Conservation (phyloP, 2,888 invertebrate species). For the Philonicus albiceps region DNA sequence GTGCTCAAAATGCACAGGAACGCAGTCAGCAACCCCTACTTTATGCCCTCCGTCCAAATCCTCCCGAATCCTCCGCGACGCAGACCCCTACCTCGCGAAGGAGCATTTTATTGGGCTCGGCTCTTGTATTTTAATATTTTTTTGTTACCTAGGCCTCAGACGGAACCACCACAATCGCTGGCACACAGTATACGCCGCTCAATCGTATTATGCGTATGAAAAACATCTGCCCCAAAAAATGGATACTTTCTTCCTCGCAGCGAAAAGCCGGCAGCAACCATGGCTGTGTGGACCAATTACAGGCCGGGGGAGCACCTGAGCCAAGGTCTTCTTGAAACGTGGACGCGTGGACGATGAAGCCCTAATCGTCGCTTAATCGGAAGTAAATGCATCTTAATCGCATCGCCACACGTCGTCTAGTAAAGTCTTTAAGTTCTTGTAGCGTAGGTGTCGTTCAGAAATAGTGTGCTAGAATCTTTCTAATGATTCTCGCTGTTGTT, state of each 20-base stretch:
- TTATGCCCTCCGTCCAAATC: not conserved
- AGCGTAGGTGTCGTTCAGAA: not conserved
- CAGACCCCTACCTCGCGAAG: not conserved
- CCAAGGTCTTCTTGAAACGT: slow-evolving; percentile 43
- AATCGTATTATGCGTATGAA: slow-evolving; percentile 36
- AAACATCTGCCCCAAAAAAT: slow-evolving; percentile 49
- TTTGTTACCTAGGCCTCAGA: slow-evolving; percentile 14
- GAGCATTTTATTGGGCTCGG: slow-evolving; percentile 24
- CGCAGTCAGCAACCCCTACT: slow-evolving; percentile 18
- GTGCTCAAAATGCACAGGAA: slow-evolving; percentile 33
- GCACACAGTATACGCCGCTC: not conserved
- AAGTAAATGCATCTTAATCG: slow-evolving; percentile 1
- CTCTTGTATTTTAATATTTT: slow-evolving; percentile 28
- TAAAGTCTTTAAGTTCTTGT: not conserved
- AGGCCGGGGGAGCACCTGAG: slow-evolving; percentile 24
- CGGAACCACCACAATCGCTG: not conserved
- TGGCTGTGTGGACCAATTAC: slow-evolving; percentile 32
- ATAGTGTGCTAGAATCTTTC: not conserved
- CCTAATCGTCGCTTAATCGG: slow-evolving; percentile 9
- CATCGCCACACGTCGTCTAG: not conserved
- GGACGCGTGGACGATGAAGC: slow-evolving; percentile 38
- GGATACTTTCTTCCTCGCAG: slow-evolving; percentile 47
- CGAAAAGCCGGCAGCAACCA: slow-evolving; percentile 36
- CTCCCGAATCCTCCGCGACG: not conserved
- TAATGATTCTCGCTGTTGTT: not conserved